Evolutionary conservation across 2,888 invertebrate genomes (phyloP), one percentile per base, ranked within the genome.

Genomic region (Hermaeophaga mercurialis): DNA sequence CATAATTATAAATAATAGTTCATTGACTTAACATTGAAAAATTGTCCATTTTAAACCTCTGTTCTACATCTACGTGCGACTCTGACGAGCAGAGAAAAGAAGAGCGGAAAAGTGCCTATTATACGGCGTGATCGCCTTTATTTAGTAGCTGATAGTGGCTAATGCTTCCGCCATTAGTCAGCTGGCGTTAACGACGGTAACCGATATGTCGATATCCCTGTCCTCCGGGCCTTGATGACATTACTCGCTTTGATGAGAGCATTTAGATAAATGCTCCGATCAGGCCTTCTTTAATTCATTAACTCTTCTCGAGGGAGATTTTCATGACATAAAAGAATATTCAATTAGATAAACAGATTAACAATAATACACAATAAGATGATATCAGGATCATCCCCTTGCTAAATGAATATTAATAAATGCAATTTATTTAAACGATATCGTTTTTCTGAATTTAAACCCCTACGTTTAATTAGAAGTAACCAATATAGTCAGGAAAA

Each of bases 91-190:
- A 66, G 66, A 41, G 17, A 36, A 36, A 36, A 36, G 36, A 36
- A 15, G n/a, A 36, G 15, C 36, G 36, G 15, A 36, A 54, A 59
- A 59, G 59, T 59, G 59, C 56, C 59, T 47, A 56, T 59, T 59
- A 59, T 52, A 56, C 53, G 52, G 43, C 36, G 46, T 49, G 58
- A 58, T 54, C 55, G 55, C 59, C 48, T 59, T 58, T 59, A 56
- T 56, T 59, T 56, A 56, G 52, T 55, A 39, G 54, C 59, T 53
- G 59, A 59, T 59, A 59, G 59, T 56, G 56, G 59, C 54, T 60
- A 60, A 60, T 60, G 77, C 74, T 78, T 77, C 76, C 76, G 77
- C 75, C 75, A 76, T 77, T 77, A 76, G 76, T 77, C 77, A 77
- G 76, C 75, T 77, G 77, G 73, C 73, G 71, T 74, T 77, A 76